Conservation (phyloP, 2,888 invertebrate genomes). For the Galeopsomyia nigrocyanea region DNA sequence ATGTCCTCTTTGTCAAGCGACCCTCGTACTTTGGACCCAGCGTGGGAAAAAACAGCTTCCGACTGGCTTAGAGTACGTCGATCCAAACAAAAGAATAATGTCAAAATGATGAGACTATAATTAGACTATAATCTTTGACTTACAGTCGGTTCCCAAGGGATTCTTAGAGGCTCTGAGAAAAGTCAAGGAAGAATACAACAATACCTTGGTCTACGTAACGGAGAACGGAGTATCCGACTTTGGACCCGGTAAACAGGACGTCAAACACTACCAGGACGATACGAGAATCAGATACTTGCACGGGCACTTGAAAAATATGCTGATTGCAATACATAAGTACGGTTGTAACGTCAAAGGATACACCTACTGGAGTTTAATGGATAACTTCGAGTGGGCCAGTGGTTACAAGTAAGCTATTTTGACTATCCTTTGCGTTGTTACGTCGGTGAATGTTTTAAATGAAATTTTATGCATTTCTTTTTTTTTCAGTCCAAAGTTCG, state of each 20-base stretch:
- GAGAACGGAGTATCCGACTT: conserved; percentile 66
- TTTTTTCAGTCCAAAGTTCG: conserved; percentile 75
- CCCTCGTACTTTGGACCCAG: conserved; percentile 4
- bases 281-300: conserved; percentile 59
- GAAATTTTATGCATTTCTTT: no score
- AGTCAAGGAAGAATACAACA: conserved; percentile 65
- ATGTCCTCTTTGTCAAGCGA: conserved; percentile 25
- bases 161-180: conserved; percentile 64
- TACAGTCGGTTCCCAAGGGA: conserved; percentile 67
- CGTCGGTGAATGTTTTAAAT: no score
- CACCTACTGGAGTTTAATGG: background rate
- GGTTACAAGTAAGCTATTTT: conserved; percentile 5
- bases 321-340: conserved; percentile 69
- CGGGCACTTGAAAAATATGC: conserved; percentile 68
- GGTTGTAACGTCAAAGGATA: conserved; percentile 67
- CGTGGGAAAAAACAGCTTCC: background rate
- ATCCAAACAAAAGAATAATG: background rate
- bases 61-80: background rate
- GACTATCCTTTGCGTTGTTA: background rate
- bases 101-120: no score
- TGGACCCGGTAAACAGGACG: no score
- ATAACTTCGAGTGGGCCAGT: background rate
- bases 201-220: conserved; percentile 62
- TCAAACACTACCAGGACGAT: no score
- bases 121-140: conserved; percentile 24